A percentile compares a stretch with the other conserved stretches of the same genome.
Conservation (phyloP, 1,140 invertebrate species). For the Drosophila subpulchrella region DNA sequence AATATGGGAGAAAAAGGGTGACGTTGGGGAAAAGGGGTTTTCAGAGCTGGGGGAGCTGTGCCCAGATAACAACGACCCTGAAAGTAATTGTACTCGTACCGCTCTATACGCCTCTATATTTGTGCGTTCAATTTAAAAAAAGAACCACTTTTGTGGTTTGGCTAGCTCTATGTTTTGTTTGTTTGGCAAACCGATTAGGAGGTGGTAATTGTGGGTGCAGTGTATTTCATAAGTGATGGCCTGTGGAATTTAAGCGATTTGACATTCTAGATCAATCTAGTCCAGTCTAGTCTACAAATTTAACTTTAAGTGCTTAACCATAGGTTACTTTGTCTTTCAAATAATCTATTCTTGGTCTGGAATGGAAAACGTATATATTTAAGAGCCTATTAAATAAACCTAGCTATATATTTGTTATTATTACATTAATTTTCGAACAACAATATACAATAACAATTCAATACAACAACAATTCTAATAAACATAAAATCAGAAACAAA, state of each 20-base stretch:
- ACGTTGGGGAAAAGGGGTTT: not conserved
- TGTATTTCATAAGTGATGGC: slow-evolving; percentile 2
- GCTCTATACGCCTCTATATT: slow-evolving; percentile 16
- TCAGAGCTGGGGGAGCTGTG: slow-evolving; percentile 6
- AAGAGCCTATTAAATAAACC: not conserved
- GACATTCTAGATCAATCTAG: not conserved
- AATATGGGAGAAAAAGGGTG: slow-evolving; percentile 18
- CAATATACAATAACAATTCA: no score
- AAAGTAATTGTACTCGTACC: slow-evolving; percentile 30
- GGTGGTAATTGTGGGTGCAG: slow-evolving; percentile 42
- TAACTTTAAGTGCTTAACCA: no score
- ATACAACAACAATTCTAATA: no score
- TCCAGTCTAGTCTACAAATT: no score
- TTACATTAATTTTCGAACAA: no score
- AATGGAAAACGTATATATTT: not conserved
- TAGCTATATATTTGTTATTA: not conserved
- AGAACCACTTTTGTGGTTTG: slow-evolving; percentile 30
- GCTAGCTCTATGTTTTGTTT: slow-evolving; percentile 19
- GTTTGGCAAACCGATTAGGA: slow-evolving; percentile 49
- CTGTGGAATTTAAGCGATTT: not conserved
- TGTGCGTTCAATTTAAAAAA: slow-evolving; percentile 60
- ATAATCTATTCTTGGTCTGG: no score
- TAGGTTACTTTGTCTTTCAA: no score
- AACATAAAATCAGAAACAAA: not conserved
- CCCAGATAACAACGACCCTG: slow-evolving; percentile 50